Conservation (phyloP, 2,888 invertebrate species). For the Diplolepis rosae region DNA sequence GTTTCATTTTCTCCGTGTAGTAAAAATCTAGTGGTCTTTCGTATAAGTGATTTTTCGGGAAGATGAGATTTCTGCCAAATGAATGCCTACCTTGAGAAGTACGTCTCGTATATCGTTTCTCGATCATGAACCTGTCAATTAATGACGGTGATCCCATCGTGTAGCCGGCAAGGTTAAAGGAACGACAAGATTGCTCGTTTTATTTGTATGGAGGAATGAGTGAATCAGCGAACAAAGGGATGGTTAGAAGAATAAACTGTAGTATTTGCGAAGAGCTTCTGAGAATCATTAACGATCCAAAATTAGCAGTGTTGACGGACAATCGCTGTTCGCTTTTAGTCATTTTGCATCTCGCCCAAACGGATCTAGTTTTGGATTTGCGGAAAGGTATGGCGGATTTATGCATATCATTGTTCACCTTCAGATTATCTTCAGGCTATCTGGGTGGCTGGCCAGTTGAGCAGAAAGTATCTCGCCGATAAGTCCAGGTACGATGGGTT, state of each 20-base stretch:
- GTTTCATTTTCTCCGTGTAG: too few relatives aligned
- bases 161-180: constrained; percentile 12
- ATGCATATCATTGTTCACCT: constrained; percentile 17
- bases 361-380: neutral
- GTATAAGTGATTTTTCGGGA: too few relatives aligned
- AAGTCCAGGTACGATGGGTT: constrained; percentile 16
- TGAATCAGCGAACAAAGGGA: neutral
- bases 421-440: constrained; percentile 7
- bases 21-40: too few relatives aligned
- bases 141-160: constrained; percentile 33
- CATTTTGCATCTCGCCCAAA: constrained; percentile 10
- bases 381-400: constrained; percentile 13
- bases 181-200: neutral
- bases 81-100: too few relatives aligned
- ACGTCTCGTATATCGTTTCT: neutral
- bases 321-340: constrained; percentile 39
- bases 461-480: neutral
- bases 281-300: constrained; percentile 49
- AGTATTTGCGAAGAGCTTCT: constrained; percentile 48
- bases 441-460: constrained; percentile 10
- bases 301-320: constrained; percentile 39
- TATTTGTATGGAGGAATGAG: neutral
- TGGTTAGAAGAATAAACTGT: neutral
- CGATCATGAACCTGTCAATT: constrained; percentile 38
- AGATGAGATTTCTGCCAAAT: too few relatives aligned